Conservation (phyloP, 2,888 invertebrate species). For the Hypena proboscidalis region DNA sequence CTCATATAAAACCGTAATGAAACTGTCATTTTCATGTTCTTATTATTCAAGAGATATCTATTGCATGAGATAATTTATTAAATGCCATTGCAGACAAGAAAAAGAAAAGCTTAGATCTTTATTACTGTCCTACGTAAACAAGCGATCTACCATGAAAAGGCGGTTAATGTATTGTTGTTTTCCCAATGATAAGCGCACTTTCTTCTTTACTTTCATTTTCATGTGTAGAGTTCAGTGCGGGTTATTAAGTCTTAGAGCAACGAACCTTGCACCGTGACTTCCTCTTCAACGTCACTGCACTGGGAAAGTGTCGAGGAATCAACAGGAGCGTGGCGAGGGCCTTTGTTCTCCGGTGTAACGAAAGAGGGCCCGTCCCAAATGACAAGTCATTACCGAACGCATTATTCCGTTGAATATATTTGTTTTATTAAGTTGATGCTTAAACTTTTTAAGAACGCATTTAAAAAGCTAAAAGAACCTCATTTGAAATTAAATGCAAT, state of each 20-base stretch:
- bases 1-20: too few relatives aligned
- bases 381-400: conserved; percentile 56
- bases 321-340: conserved; percentile 70
- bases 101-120: background rate
- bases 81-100: background rate
- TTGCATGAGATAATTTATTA: background rate
- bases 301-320: conserved; percentile 75
- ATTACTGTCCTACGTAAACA: conserved; percentile 8
- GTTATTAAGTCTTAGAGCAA: conserved; percentile 57
- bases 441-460: too few relatives aligned
- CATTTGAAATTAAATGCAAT: conserved; percentile 36
- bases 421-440: conserved; percentile 56
- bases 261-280: conserved; percentile 78
- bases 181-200: conserved; percentile 47
- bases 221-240: conserved; percentile 48
- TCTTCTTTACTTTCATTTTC: conserved; percentile 70
- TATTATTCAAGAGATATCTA: too few relatives aligned
- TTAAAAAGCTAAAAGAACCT: conserved; percentile 19
- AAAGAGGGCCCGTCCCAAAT: conserved; percentile 53
- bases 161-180: conserved; percentile 51
- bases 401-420: conserved; percentile 64
- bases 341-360: conserved; percentile 73
- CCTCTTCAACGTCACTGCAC: conserved; percentile 73
- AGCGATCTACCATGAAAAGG: conserved; percentile 48
- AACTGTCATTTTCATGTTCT: too few relatives aligned